Evolutionary conservation across 2,888 invertebrate genomes (phyloP).

Genomic region (Cataglyphis albicans): DNA sequence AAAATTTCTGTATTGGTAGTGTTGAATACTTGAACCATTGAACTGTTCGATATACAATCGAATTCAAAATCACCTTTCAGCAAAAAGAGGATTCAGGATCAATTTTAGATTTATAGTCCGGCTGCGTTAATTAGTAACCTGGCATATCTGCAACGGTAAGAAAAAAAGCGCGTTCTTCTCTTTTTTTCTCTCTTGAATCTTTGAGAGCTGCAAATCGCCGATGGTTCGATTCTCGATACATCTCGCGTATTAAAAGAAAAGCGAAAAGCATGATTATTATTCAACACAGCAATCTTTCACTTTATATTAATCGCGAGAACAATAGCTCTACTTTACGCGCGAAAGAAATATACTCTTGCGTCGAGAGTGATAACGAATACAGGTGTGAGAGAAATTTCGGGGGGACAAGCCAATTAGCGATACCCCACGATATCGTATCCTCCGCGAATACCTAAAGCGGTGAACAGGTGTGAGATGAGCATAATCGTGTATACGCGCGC

Average conservation of each 20-base stretch:
- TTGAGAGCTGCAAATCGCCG: conserved; percentile 60
- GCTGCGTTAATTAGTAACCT: conserved; percentile 76
- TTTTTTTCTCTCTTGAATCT: conserved; percentile 37
- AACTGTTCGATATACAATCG: conserved; percentile 38
- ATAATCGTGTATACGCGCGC: conserved; percentile 59
- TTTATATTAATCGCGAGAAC: conserved; percentile 17
- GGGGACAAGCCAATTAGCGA: conserved; percentile 77
- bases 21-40: conserved; percentile 23
- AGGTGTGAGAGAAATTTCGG: conserved; percentile 69
- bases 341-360: not conserved
- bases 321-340: not conserved
- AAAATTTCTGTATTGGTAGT: conserved; percentile 8
- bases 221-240: conserved; percentile 63
- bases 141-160: conserved; percentile 62
- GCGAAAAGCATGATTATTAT: not conserved
- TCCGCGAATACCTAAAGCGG: conserved; percentile 39
- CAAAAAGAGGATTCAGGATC: conserved; percentile 76
- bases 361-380: conserved; percentile 42
- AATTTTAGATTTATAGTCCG: conserved; percentile 81
- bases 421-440: conserved; percentile 65
- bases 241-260: not conserved
- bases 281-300: not conserved
- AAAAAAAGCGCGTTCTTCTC: conserved; percentile 58
- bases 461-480: conserved; percentile 68
- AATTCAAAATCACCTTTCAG: conserved; percentile 69